phyloP scores from a whole-genome alignment of 2,797 vertebrate genomes.

The Linurgus olivaceus region DNA sequence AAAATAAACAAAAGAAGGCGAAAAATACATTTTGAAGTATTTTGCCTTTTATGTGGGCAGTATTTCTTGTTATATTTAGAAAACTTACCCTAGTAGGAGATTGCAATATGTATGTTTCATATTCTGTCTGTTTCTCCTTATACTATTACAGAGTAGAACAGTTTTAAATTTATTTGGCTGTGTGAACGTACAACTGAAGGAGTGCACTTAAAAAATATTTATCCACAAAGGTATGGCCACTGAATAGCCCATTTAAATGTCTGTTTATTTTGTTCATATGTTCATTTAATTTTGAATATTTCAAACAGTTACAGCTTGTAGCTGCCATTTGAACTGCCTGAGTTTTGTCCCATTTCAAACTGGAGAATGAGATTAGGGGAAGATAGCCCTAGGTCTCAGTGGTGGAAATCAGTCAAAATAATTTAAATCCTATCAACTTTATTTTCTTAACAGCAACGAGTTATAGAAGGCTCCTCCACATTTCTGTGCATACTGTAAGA shows the following conservation, averaged over 20 bases:
- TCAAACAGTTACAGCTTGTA: not conserved
- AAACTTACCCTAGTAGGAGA: not conserved
- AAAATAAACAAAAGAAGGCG: not conserved
- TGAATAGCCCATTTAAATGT: not conserved
- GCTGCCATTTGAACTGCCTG: not conserved
- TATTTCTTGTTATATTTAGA: not conserved
- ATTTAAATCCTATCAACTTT: not conserved
- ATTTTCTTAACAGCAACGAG: not conserved
- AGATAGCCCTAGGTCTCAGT: not conserved
- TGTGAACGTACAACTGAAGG: not conserved
- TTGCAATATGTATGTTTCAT: not conserved
- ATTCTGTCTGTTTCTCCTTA: not conserved
- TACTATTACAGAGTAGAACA: not conserved
- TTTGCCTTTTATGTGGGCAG: not conserved
- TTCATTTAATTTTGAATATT: not conserved
- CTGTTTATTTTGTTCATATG: not conserved
- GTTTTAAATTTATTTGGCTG: not conserved
- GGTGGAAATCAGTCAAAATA: not conserved
- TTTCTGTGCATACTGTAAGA: not conserved
- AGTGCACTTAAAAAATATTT: not conserved
- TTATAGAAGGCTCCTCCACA: not conserved
- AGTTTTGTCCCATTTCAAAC: not conserved
- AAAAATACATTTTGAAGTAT: not conserved
- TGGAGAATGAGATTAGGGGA: not conserved
- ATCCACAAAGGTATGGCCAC: not conserved